Conservation (phyloP, 2,113 vertebrate genomes). For the Potamarius usumacintae region DNA sequence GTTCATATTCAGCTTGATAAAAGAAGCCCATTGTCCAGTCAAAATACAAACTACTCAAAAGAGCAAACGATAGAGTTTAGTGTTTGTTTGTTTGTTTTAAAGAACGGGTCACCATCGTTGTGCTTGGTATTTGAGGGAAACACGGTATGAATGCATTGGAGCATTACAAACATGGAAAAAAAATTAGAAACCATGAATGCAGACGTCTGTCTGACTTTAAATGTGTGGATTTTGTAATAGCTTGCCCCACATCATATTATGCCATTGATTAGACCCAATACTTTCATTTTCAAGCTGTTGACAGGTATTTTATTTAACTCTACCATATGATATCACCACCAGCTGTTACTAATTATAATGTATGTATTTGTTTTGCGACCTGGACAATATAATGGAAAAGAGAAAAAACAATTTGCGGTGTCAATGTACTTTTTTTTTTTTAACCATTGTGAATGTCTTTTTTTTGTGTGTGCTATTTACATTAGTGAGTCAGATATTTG, state of each 20-base stretch:
- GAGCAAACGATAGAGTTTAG: background rate
- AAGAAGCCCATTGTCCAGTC: background rate
- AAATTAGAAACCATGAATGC: background rate
- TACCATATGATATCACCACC: background rate
- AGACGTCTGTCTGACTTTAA: background rate
- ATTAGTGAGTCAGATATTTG: background rate
- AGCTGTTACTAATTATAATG: background rate
- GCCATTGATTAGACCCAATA: background rate
- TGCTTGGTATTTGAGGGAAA: background rate
- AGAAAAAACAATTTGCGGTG: background rate
- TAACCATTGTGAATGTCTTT: background rate
- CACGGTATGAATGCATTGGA: background rate
- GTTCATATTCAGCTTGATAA: background rate
- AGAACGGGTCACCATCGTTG: background rate
- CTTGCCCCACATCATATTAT: background rate
- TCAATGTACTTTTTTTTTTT: background rate
- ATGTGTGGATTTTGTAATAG: background rate
- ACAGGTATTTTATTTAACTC: background rate
- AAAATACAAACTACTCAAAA: background rate
- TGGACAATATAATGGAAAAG: conserved; percentile 10
- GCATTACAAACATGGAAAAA: background rate
- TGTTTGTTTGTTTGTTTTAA: background rate
- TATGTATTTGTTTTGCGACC: background rate
- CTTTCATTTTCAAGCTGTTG: background rate
- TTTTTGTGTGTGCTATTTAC: background rate